Conservation (phyloP, 2,888 invertebrate species). For the Leptarthrus brevirostris region DNA sequence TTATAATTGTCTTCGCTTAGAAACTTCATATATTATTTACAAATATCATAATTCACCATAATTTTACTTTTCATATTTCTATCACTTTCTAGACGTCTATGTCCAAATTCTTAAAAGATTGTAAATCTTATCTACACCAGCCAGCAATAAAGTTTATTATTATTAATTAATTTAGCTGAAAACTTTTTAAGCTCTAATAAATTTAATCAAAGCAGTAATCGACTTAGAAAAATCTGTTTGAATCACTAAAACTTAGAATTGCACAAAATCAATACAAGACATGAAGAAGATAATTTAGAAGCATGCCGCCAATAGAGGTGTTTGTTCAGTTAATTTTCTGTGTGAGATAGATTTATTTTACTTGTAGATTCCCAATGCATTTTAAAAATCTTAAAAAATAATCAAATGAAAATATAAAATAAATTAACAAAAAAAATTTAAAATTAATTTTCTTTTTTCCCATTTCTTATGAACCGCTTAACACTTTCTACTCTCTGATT, state of each 20-base stretch:
- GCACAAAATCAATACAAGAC: not conserved
- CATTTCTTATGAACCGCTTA: slow-evolving; percentile 14
- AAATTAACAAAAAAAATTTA: slow-evolving; percentile 13
- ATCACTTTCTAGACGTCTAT: too few relatives aligned
- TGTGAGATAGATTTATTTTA: not conserved
- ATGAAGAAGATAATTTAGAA: slow-evolving; percentile 11
- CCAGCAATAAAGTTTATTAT: too few relatives aligned
- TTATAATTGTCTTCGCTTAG: too few relatives aligned
- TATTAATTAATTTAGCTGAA: too few relatives aligned
- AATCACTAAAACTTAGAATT: not conserved
- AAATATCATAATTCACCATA: too few relatives aligned
- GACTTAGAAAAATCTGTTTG: not conserved
- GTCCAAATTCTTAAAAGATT: too few relatives aligned
- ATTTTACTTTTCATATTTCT: too few relatives aligned
- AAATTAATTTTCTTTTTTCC: slow-evolving; percentile 4
- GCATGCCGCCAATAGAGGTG: slow-evolving; percentile 7
- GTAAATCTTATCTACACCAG: too few relatives aligned
- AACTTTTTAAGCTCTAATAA: too few relatives aligned
- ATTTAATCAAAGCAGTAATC: slow-evolving; percentile 3
- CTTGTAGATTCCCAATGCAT: too few relatives aligned
- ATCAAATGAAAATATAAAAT: not conserved
- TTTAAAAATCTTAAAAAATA: not conserved
- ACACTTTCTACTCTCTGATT: slow-evolving; percentile 33
- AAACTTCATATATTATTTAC: too few relatives aligned
- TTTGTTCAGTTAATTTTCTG: slow-evolving; percentile 1